These are phyloP conservation scores for Corynorhinus townsendii DNA, from an alignment of 2,113 vertebrate species.

Conservation along the genomic window DNA sequence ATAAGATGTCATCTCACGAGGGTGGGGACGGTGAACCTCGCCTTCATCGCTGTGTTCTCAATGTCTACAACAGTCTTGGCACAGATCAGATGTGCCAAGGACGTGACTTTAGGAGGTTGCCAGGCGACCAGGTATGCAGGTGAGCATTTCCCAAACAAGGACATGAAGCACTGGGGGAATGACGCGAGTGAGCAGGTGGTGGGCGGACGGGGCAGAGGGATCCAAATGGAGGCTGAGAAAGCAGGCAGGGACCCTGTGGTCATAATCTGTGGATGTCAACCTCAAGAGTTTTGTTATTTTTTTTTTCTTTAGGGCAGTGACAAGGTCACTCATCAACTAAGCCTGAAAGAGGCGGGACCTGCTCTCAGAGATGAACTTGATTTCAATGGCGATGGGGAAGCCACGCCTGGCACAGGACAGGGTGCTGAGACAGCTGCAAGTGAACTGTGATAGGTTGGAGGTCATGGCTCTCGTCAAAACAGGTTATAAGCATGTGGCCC, in stretches of 20 bases:
- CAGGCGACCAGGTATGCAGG: not conserved
- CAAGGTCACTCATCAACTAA: not conserved
- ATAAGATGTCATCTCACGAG: not conserved
- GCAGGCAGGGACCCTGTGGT: not conserved
- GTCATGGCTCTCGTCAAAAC: not conserved
- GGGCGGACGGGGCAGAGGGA: rapidly evolving
- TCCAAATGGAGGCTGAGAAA: not conserved
- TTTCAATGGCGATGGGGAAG: not conserved
- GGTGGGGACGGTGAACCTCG: not conserved
- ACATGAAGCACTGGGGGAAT: rapidly evolving
- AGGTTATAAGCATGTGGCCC: not conserved
- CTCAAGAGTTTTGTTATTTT: not conserved
- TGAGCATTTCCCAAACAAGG: not conserved
- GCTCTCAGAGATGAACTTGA: not conserved
- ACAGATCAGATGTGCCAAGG: not conserved
- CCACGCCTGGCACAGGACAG: not conserved
- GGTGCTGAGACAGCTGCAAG: not conserved
- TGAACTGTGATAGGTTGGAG: not conserved
- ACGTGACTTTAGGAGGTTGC: not conserved
- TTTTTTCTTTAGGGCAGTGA: not conserved
- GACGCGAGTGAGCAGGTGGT: not conserved
- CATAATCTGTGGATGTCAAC: not conserved
- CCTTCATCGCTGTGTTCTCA: not conserved
- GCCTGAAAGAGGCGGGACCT: not conserved
- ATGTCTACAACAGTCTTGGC: not conserved